Base-by-base conservation (phyloP, 2,113 vertebrate genomes). In the Ciconia maguari region DNA sequence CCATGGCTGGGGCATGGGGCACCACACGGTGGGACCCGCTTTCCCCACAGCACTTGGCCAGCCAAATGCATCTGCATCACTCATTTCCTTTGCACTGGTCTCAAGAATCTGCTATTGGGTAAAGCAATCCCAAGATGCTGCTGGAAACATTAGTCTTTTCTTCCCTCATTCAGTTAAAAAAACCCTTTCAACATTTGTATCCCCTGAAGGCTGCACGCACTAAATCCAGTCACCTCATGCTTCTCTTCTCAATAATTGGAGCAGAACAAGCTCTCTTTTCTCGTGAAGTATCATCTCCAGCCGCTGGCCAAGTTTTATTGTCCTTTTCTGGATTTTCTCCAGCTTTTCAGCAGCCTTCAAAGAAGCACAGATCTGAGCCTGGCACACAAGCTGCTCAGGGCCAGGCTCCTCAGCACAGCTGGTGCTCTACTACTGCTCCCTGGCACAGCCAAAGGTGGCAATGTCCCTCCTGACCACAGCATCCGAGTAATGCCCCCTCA, bases 1-100 rank as follows among this genome's bases (percentile, higher is more conserved):
- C 49, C 25, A 27, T 0, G 2, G 21, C 26, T 54, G n/a, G 18
- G 46, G 5, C 61, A 51, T 4, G 19, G 54, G 3, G 13, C 32
- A 71, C 18, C 29, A 14, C 4, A 7, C 0, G 0, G 32, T 46
- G 29, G n/a, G 18, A 74, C n/a, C 7, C n/a, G 20, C 36, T 64
- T 64, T 49, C 32, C 42, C 38, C 52, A 12, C 34, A 71, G 58
- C 38, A 10, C 34, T 55, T 34, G 21, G 18, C 62, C 34, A 42
- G 71, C 10, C 52, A 80, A 46, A 72, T 4, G 1, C 20, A 36
- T 20, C 57, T 44, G 13, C 46, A 16, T 49, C 44, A 26, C 34
- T 76, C 62, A 5, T 58, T 87, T 42, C 38, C 34, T 36, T 65
- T 27, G 25, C 72, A 54, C 11, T 15, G 24, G 11, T 44, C 55